Base-by-base conservation (phyloP, 2,888 invertebrate species). In the Chromoteleia sp. region DNA sequence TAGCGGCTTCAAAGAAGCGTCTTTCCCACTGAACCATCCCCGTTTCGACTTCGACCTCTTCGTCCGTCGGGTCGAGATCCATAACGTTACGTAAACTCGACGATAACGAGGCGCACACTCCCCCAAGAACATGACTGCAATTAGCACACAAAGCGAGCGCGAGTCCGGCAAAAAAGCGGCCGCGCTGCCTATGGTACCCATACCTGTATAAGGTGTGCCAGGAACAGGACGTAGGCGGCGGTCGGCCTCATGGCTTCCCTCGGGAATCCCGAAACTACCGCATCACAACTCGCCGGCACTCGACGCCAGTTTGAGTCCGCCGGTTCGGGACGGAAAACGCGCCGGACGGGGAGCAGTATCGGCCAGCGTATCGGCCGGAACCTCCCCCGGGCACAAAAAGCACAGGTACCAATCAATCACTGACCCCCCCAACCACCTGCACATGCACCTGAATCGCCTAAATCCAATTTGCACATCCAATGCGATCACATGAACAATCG, bases 241-340 rank as follows among this genome's bases (percentile, higher is more conserved):
- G 91, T 90, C 91, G 91, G 90, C 91, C 91, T 91, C 91, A 91
- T 91, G 91, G 91, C 91, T 91, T 89, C 91, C 91, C 89, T 90
- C 89, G 88, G 89, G 89, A 87, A 90, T 88, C 89, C 90, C 88
- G 87, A 90, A 87, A 91, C 91, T 91, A 91, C 91, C 91, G 91
- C 91, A 91, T 91, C 90, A 91, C 91, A 89, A 89, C 88, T 88
- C 85, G 86, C 87, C 87, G 86, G 84, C 86, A 73, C 85, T 84
- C 84, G 79, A 63, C 83, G 73, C 84, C 78, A 74, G 83, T 73
- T 39, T 50, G 39, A 30, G 68, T 71, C 54, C 52, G 75, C 30
- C 63, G 19, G n/a, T 54, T 43, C 39, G 33, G 41, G 17, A 4
- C 17, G 59, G 21, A n/a, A 48, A 39, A 10, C 33, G 1, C 39